Conservation (phyloP, 2,113 vertebrate genomes). For the Dasyprocta punctata region DNA sequence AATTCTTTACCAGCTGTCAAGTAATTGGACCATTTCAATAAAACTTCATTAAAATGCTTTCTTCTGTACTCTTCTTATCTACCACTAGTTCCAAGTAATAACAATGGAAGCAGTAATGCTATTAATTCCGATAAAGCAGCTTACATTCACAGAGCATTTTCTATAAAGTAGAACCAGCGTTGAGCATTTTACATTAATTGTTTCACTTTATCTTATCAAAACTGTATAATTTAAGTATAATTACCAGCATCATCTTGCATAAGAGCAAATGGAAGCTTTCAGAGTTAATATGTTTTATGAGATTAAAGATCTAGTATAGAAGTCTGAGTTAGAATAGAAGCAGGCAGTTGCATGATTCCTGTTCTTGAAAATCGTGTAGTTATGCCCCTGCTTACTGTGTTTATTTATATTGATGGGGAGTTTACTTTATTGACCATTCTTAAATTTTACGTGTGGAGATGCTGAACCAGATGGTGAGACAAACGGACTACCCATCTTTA, state of each 20-base stretch:
- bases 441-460: background rate
- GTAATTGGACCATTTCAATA: conserved; percentile 76
- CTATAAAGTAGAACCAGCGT: background rate
- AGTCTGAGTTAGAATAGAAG: background rate
- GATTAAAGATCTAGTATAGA: background rate
- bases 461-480: background rate
- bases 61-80: conserved; percentile 34
- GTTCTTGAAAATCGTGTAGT: background rate
- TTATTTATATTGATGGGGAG: too few species aligned
- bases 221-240: background rate
- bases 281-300: background rate
- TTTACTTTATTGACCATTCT: background rate
- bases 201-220: conserved; percentile 52
- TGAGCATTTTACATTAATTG: conserved; percentile 15
- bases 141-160: conserved; percentile 15
- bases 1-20: conserved; percentile 71
- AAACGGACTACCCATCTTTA: background rate
- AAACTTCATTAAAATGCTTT: conserved; percentile 52
- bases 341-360: background rate
- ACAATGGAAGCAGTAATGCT: background rate
- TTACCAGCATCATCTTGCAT: conserved; percentile 16
- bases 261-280: background rate
- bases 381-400: background rate
- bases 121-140: conserved; percentile 49
- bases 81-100: background rate